Evolutionary conservation across 2,797 vertebrate species (phyloP).

Genomic region (Hirundo rustica): DNA sequence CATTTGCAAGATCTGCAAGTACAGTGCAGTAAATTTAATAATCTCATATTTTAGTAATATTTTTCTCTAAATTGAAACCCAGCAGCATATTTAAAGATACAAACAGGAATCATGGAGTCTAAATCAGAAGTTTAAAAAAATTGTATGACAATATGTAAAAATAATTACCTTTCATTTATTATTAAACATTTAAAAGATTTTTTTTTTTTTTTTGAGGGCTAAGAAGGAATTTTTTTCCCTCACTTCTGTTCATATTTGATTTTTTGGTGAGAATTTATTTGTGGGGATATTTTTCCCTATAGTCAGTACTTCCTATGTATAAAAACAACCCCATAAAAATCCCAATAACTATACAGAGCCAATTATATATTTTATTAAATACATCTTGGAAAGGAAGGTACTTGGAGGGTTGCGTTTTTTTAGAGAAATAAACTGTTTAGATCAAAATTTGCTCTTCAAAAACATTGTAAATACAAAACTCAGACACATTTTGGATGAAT

Average conservation of each 20-base stretch:
- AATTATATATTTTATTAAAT: background rate
- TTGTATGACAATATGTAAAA: background rate
- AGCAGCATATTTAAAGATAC: background rate
- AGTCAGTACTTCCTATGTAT: background rate
- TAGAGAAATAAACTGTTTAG: background rate
- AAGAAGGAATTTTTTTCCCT: background rate
- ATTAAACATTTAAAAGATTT: background rate
- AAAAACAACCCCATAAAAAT: background rate
- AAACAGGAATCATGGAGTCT: background rate
- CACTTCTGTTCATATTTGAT: background rate
- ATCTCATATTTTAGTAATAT: background rate
- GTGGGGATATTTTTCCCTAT: rapidly evolving
- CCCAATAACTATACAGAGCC: background rate
- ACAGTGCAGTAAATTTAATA: background rate
- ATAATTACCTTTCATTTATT: background rate
- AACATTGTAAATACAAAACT: background rate
- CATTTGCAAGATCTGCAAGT: background rate
- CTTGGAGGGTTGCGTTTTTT: rapidly evolving
- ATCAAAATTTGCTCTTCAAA: background rate
- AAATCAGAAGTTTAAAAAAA: background rate
- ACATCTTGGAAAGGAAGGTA: background rate
- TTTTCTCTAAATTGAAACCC: background rate
- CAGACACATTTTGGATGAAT: background rate
- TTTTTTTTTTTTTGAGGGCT: background rate
- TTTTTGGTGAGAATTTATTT: background rate